Evolutionary conservation across 2,888 invertebrate species (phyloP), one percentile per base, ranked within the genome.

Genomic region (Coelogynopora nodosa): DNA sequence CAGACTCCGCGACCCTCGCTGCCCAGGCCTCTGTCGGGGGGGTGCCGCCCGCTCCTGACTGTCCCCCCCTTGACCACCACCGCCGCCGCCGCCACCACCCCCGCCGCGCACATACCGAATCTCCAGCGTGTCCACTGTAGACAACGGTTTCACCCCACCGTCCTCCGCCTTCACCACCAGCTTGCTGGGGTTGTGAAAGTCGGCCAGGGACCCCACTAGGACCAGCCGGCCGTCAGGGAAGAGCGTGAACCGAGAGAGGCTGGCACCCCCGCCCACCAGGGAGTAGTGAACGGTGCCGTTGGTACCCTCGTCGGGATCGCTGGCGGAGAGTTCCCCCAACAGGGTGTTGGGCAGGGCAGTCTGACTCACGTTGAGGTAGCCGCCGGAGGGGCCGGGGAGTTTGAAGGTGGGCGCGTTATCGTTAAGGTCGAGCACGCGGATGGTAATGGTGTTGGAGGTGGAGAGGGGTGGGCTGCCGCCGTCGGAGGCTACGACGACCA

Each of bases 381-480:
- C 0, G 30, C 27, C 2, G 27, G 28, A 28, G 13, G 67, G 13
- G 67, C 26, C 27, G 26, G 85, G 85, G 29, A 67, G 30, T 26
- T 1, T 67, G 67, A 85, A 85, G 67, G 67, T 85, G 0, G 85
- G 85, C 29, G 27, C 67, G 27, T 85, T 85, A 27, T 85, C 85
- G 30, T 85, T 85, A n/a, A 85, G 27, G 67, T 85, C 85, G n/a
- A 85, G 26, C 0, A 85, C 74, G 18, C 67, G 67, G 67, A 85
- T 49, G 67, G 67, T 26, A 30, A 85, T 23, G 2, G 67, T 85
- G 2, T 67, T 80, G 29, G 85, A 31, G 26, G 85, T 10, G 26
- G 85, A 29, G n/a, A 26, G 67, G 26, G 85, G 5, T 10, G 85
- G 85, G 10, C 29, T 0, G 26, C 85, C 85, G 67, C 30, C 30